Percentiles rank a stretch among this genome's conserved stretches.
phyloP scores from a whole-genome alignment of 2,888 invertebrate species.

The Mimumesa dahlbomi region DNA sequence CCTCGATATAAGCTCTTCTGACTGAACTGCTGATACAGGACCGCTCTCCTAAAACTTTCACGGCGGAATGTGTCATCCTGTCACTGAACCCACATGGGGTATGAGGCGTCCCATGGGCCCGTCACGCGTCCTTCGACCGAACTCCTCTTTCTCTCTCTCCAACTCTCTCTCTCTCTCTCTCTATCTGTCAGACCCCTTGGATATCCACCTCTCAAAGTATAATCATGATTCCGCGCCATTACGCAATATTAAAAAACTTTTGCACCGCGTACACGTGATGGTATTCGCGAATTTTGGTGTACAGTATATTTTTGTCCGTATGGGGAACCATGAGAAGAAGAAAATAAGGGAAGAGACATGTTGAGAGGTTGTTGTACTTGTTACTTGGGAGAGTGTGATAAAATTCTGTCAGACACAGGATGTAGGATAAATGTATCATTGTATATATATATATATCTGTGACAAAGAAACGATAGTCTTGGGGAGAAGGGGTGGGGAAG shows the following conservation, averaged over 20 bases:
- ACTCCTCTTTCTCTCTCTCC: constrained; percentile 13
- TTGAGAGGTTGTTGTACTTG: no score
- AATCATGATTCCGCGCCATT: constrained; percentile 21
- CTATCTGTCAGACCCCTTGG: constrained; percentile 26
- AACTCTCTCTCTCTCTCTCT: not conserved
- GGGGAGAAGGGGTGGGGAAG: no score
- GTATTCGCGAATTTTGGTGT: no score
- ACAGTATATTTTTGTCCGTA: no score
- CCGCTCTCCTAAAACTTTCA: constrained; percentile 74
- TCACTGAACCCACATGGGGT: constrained; percentile 75
- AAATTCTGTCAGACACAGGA: no score
- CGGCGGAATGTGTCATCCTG: constrained; percentile 79
- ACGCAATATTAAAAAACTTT: constrained; percentile 12
- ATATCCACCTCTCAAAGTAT: constrained; percentile 24
- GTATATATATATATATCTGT: no score
- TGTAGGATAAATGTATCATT: no score
- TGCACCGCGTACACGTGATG: no score
- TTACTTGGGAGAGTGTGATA: no score
- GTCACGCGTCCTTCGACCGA: constrained; percentile 58
- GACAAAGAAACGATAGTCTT: no score
- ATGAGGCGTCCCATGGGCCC: constrained; percentile 69
- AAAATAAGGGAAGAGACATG: no score
- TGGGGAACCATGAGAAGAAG: no score
- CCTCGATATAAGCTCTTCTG: constrained; percentile 72
- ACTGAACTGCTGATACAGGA: constrained; percentile 71